These are phyloP conservation scores for Drosophila pseudotalamancana DNA, from an alignment of 2,888 invertebrate species.

Conservation along the genomic window DNA sequence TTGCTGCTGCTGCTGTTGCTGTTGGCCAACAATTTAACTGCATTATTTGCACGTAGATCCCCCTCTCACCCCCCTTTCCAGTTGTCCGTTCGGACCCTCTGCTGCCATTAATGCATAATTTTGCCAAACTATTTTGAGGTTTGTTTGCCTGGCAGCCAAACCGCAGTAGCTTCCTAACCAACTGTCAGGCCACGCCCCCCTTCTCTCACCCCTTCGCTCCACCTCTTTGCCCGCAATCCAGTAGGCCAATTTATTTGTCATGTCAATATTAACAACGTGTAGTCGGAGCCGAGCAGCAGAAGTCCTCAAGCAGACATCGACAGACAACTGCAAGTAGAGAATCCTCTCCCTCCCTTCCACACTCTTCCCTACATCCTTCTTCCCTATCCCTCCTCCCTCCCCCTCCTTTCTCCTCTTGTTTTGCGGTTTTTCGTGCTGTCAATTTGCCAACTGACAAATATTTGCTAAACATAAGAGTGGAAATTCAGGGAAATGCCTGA, in stretches of 20 bases:
- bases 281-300: constrained; percentile 23
- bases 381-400: background rate
- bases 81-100: too few species aligned
- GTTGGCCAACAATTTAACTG: constrained; percentile 65
- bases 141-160: constrained; percentile 71
- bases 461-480: constrained; percentile 62
- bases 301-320: constrained; percentile 39
- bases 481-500: constrained; percentile 5
- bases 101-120: constrained; percentile 79
- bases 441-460: constrained; percentile 73
- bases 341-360: background rate
- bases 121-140: constrained; percentile 80
- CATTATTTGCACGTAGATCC: constrained; percentile 70
- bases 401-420: constrained; percentile 20
- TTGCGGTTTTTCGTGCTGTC: constrained; percentile 73
- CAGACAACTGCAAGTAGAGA: constrained; percentile 21
- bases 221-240: constrained; percentile 18
- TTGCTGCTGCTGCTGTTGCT: constrained; percentile 19
- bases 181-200: constrained; percentile 6
- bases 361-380: constrained; percentile 1
- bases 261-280: constrained; percentile 76
- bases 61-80: background rate
- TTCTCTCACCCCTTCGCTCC: background rate
- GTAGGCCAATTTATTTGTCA: constrained; percentile 79
- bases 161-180: constrained; percentile 53